A percentile compares a stretch with the other conserved stretches of the same genome.
These are phyloP conservation scores for Nomada flava DNA, from an alignment of 2,888 invertebrate species.

Conservation along the genomic window DNA sequence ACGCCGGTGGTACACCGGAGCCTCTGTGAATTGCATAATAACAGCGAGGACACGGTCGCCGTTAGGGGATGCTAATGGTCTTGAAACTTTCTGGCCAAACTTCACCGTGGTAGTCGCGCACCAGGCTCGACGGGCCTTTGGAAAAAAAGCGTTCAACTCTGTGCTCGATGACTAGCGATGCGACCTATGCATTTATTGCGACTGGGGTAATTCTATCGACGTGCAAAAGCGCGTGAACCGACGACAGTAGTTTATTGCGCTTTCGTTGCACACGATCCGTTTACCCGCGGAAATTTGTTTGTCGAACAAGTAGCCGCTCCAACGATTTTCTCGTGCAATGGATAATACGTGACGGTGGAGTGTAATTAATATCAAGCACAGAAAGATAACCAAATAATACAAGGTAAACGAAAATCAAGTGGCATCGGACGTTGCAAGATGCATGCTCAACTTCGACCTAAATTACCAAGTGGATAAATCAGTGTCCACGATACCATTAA, in stretches of 20 bases:
- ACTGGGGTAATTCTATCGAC: slow-evolving; percentile 68
- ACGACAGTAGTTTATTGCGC: slow-evolving; percentile 26
- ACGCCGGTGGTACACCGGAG: neutral
- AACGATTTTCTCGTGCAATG: neutral
- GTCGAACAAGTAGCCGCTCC: neutral
- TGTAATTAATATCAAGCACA: neutral
- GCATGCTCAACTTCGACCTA: neutral
- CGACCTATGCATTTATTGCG: slow-evolving; percentile 70
- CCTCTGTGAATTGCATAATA: slow-evolving; percentile 44
- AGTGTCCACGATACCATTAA: neutral
- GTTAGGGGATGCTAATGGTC: slow-evolving; percentile 45
- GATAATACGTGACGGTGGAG: neutral
- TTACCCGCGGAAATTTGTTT: slow-evolving; percentile 15
- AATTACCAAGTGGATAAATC: neutral
- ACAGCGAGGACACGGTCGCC: slow-evolving; percentile 15
- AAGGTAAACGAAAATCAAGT: neutral
- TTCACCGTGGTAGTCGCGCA: slow-evolving; percentile 10
- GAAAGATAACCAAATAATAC: neutral
- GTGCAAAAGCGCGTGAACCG: slow-evolving; percentile 40
- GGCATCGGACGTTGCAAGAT: no score
- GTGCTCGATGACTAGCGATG: slow-evolving; percentile 55
- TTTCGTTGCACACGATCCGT: slow-evolving; percentile 2
- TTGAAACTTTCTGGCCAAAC: slow-evolving; percentile 47
- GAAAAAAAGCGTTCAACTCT: slow-evolving; percentile 9
- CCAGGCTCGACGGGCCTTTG: neutral